Conservation (phyloP, 2,888 invertebrate species). For the Drosophila setosimentum region DNA sequence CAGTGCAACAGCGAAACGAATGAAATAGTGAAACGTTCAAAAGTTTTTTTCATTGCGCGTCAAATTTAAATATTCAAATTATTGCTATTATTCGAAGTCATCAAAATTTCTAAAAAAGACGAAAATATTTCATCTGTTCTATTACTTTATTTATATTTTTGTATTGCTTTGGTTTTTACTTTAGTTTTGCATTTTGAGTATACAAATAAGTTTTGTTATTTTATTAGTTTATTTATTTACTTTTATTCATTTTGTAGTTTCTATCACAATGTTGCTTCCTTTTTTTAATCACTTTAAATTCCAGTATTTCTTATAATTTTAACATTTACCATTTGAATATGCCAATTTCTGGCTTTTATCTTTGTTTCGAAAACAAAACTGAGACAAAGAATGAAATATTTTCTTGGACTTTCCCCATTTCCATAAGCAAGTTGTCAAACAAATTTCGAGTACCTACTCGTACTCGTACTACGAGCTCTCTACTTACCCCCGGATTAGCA, state of each 20-base stretch:
- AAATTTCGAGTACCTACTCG: conserved; percentile 50
- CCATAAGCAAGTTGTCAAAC: conserved; percentile 67
- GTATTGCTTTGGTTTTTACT: background rate
- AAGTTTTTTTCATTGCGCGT: background rate
- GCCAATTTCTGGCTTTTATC: background rate
- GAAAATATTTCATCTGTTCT: background rate
- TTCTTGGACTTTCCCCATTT: conserved; percentile 8
- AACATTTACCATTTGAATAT: background rate
- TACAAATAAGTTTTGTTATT: background rate
- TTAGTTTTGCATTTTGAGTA: background rate
- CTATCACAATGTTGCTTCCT: background rate
- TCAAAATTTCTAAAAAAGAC: background rate
- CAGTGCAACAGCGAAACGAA: conserved; percentile 37
- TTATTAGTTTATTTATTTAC: background rate
- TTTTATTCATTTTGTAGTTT: background rate
- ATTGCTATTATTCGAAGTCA: background rate
- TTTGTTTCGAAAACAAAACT: background rate
- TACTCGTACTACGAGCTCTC: background rate
- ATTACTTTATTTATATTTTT: background rate
- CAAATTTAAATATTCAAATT: conserved; percentile 15
- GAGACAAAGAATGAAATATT: conserved; percentile 7
- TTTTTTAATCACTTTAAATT: background rate
- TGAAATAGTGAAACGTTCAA: conserved; percentile 29
- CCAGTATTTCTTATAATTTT: background rate
- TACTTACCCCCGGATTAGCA: conserved; percentile 51